Percentiles rank a stretch among this genome's conserved stretches.
These are phyloP conservation scores for Cotesia congregata DNA, from an alignment of 2,888 invertebrate species.

Conservation along the genomic window DNA sequence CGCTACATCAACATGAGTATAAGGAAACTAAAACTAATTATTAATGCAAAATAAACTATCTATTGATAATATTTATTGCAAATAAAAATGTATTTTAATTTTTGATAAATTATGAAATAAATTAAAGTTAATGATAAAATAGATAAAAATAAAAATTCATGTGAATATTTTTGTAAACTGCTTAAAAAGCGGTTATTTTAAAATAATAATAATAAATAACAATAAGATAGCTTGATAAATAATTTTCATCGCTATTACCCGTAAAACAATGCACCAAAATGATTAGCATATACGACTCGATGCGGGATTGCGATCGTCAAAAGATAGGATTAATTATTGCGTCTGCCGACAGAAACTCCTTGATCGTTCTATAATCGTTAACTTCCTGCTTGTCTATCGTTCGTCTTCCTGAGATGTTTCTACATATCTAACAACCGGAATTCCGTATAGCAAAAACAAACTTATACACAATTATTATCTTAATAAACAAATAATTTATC, in stretches of 20 bases:
- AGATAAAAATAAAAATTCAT: no score
- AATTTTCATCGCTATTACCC: slow-evolving; percentile 31
- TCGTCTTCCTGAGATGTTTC: slow-evolving; percentile 47
- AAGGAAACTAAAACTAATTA: no score
- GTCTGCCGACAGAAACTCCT: slow-evolving; percentile 36
- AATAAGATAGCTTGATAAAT: slow-evolving; percentile 26
- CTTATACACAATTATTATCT: slow-evolving; percentile 2
- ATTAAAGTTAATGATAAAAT: no score
- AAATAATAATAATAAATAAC: slow-evolving; percentile 15
- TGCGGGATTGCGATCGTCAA: slow-evolving; percentile 28
- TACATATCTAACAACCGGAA: slow-evolving; percentile 41
- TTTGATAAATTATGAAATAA: no score
- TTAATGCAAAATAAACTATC: no score
- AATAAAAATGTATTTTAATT: no score
- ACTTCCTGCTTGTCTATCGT: slow-evolving; percentile 50
- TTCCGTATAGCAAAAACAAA: slow-evolving; percentile 32
- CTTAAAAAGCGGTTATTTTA: slow-evolving; percentile 13
- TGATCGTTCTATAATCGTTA: slow-evolving; percentile 53
- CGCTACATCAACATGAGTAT: no score
- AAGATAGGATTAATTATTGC: slow-evolving; percentile 36
- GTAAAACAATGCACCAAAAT: slow-evolving; percentile 35
- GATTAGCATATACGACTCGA: slow-evolving; percentile 35
- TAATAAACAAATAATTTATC: slow-evolving; percentile 1
- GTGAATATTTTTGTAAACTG: neutral
- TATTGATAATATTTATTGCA: no score